Base-by-base conservation (phyloP, 53 echinoderm and acorn worm genomes). In the Antedon mediterranea region DNA sequence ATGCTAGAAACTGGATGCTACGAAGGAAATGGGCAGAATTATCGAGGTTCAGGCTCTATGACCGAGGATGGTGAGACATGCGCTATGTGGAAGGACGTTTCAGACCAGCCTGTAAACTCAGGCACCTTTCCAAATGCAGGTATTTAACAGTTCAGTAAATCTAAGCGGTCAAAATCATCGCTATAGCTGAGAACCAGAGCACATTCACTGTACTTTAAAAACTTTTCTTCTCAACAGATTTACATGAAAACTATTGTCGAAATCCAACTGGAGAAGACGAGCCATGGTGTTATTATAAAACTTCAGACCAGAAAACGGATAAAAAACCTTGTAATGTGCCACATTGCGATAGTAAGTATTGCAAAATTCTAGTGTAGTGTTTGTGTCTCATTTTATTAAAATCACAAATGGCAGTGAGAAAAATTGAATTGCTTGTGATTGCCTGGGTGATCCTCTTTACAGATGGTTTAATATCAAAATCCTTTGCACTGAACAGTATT, bases 1-100 rank as follows among this genome's bases (percentile, higher is more conserved):
- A n/a, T n/a, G n/a, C n/a, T n/a, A 88, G 88, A 73, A 8, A 88
- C 85, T 32, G 88, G 88, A 31, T 88, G 88, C 73, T 88, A 88
- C 32, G 85, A 88, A 33, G 88, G 88, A 29, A 76, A 41, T 31
- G 88, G 88, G 20, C 72, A 42, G 26, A 88, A 72, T 43, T 88
- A 88, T 34, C 57, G 88, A 75, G 88, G 88, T 57, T 71, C 85
- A 6, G 88, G 73, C 30, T 32, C 77, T 32, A 71, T 33, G 9
- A 73, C 85, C 5, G 88, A 81, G 71, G 75, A 74, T 33, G 88
- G 84, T 18, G 30, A 28, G 4, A 75, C 43, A 0, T 88, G 88
- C 76, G 28, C 72, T 6, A 70, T 74, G 28, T 88, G 88, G 88
- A 79, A 77, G 20, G 43, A 82, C 30, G 43, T 81, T 9, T 42